Conservation (phyloP, 2,888 invertebrate genomes). For the Synanthedon tipuliformis region DNA sequence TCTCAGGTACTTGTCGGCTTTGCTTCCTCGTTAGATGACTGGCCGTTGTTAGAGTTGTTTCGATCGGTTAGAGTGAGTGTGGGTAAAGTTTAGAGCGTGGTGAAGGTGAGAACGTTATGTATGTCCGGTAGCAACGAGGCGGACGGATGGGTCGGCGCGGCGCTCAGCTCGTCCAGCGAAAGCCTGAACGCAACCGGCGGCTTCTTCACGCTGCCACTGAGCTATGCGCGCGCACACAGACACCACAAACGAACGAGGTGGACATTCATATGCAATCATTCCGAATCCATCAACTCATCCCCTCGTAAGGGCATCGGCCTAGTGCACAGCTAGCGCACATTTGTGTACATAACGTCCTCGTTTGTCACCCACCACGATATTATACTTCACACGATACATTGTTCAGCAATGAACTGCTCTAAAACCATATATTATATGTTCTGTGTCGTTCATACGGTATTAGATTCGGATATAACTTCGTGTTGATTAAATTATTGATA, state of each 20-base stretch:
- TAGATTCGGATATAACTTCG: no score
- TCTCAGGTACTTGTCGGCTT: conserved; percentile 74
- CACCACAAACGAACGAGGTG: conserved; percentile 88
- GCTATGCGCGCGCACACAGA: conserved; percentile 81
- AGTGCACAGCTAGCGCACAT: conserved; percentile 35
- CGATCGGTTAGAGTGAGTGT: neutral
- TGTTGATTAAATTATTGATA: no score
- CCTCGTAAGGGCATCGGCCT: conserved; percentile 18
- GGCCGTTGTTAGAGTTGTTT: neutral
- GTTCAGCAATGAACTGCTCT: no score
- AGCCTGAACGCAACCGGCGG: conserved; percentile 73
- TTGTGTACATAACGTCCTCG: no score
- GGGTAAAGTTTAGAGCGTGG: neutral
- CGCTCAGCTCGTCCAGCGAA: conserved; percentile 74
- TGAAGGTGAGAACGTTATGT: neutral
- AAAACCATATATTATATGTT: no score
- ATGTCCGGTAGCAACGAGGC: conserved; percentile 34
- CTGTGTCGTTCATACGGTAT: no score
- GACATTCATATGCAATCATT: conserved; percentile 21
- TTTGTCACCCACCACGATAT: no score
- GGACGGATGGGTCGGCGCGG: conserved; percentile 42
- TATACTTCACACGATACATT: no score
- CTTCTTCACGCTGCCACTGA: conserved; percentile 79
- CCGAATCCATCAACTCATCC: no score
- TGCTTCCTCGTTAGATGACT: no score